phyloP scores from a whole-genome alignment of 2,888 invertebrate species.

The Eilema depressum region DNA sequence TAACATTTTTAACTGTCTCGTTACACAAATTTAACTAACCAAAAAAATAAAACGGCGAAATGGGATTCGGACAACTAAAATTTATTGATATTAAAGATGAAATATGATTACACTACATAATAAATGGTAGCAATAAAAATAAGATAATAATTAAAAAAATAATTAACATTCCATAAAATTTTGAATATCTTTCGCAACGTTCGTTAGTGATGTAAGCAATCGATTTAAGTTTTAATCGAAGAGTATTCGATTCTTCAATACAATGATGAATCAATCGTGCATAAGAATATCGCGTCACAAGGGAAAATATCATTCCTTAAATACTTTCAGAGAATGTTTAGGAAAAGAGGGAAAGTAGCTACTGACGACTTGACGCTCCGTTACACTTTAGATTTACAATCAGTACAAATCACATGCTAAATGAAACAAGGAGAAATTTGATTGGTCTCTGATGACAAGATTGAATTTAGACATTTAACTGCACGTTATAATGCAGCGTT shows the following conservation, averaged over 20 bases:
- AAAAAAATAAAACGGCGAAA: too few species aligned
- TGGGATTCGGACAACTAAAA: not conserved
- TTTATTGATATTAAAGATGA: not conserved
- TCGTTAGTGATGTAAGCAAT: not conserved
- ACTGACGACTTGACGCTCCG: constrained; percentile 54
- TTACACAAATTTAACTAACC: too few species aligned
- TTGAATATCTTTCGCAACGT: constrained; percentile 6
- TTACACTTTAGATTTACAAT: constrained; percentile 36
- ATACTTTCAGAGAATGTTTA: constrained; percentile 60
- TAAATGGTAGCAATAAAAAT: constrained; percentile 10
- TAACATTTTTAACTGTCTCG: not conserved
- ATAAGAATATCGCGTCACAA: constrained; percentile 46
- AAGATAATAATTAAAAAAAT: not conserved
- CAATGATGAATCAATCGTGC: constrained; percentile 38
- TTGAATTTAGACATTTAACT: not conserved
- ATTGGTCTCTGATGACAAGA: constrained; percentile 29
- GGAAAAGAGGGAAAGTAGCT: constrained; percentile 78
- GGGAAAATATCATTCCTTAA: constrained; percentile 56
- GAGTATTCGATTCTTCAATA: constrained; percentile 17
- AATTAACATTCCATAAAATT: constrained; percentile 6
- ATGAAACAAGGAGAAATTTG: constrained; percentile 48
- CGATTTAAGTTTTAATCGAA: not conserved
- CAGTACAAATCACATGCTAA: constrained; percentile 34
- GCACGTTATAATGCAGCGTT: not conserved
- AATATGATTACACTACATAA: not conserved